Base-by-base conservation (phyloP, 2,797 vertebrate species). In the Todus mexicanus region DNA sequence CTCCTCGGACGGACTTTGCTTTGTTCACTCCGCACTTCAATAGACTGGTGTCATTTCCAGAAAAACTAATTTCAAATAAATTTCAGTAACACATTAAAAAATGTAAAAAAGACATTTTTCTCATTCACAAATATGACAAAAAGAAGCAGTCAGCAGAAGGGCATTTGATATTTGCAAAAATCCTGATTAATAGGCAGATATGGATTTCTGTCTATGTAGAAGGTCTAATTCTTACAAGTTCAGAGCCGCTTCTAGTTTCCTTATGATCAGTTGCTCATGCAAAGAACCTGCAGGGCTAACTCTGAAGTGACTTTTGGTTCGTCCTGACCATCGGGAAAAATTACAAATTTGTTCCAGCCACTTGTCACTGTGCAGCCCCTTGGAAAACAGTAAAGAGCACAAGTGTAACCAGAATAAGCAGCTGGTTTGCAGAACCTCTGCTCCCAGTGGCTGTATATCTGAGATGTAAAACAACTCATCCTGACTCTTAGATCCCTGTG, bases 21-120 rank as follows among this genome's bases (percentile, higher is more conserved):
- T 74, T 47, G 29, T 12, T 43, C n/a, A n/a, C n/a, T n/a, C n/a
- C n/a, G n/a, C n/a, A n/a, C 43, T 65, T 13, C 11, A 4, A 73
- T 21, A 74, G 57, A 17, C 4, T n/a, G n/a, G n/a, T n/a, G n/a
- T n/a, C n/a, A n/a, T n/a, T n/a, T n/a, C n/a, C n/a, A n/a, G n/a
- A n/a, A n/a, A n/a, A n/a, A n/a, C n/a, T n/a, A n/a, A n/a, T n/a
- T n/a, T n/a, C n/a, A n/a, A n/a, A n/a, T n/a, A n/a, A n/a, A n/a
- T n/a, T n/a, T n/a, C n/a, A n/a, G n/a, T n/a, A n/a, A n/a, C n/a
- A n/a, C n/a, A n/a, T n/a, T n/a, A n/a, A n/a, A n/a, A n/a, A n/a
- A n/a, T n/a, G n/a, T n/a, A n/a, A n/a, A n/a, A n/a, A 59, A 57
- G 5, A 48, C 0, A 0, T 4, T n/a, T 35, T 69, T 9, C 74